Percentiles rank a stretch among this genome's conserved stretches.
These are phyloP conservation scores for Pristionchus maxplancki DNA, from an alignment of 2,888 invertebrate species.

Conservation along the genomic window DNA sequence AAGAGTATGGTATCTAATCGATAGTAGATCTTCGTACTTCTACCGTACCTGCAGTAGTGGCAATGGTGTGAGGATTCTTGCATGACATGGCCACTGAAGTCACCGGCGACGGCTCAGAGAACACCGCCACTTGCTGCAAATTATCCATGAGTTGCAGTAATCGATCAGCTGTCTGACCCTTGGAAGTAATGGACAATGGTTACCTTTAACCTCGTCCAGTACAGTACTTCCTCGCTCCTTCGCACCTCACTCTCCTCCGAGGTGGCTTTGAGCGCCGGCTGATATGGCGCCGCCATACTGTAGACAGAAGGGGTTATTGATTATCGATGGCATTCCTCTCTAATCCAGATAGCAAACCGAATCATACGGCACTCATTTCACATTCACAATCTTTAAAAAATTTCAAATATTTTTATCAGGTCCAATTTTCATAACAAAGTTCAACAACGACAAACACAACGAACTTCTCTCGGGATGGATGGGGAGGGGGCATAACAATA, in stretches of 20 bases:
- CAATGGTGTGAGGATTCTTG: conserved; percentile 90
- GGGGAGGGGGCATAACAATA: conserved; percentile 28
- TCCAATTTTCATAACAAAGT: background rate
- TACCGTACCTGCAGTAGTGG: conserved; percentile 82
- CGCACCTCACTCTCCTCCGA: conserved; percentile 77
- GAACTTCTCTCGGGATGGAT: conserved; percentile 24
- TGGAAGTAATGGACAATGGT: background rate
- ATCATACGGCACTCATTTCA: conserved; percentile 1
- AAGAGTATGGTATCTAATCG: background rate
- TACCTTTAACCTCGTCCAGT: conserved; percentile 92
- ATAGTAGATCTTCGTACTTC: background rate
- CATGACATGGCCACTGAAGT: conserved; percentile 93
- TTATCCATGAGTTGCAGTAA: background rate
- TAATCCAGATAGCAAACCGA: conserved; percentile 30
- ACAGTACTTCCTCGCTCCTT: conserved; percentile 86
- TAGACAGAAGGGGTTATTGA: background rate
- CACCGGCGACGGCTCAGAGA: conserved; percentile 92
- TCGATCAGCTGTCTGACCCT: background rate
- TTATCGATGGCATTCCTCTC: background rate
- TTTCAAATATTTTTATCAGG: background rate
- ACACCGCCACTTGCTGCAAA: conserved; percentile 71
- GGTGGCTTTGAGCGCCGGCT: conserved; percentile 58
- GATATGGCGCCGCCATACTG: conserved; percentile 54
- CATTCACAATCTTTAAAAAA: background rate
- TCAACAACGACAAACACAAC: conserved; percentile 42